Conservation (phyloP, 2,888 invertebrate genomes). For the Mellilla xanthometata region DNA sequence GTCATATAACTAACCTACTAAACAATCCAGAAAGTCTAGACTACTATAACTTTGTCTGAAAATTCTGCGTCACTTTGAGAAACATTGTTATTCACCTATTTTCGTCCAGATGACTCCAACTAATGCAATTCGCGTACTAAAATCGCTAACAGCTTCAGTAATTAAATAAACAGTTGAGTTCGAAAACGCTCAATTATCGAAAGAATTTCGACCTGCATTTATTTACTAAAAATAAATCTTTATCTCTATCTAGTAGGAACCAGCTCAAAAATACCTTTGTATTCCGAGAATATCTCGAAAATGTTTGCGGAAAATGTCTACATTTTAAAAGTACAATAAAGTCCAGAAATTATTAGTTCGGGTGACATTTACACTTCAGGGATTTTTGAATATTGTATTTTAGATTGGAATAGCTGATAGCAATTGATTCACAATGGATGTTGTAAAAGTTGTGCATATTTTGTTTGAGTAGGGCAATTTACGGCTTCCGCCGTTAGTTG, state of each 20-base stretch:
- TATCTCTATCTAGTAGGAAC: conserved; percentile 4
- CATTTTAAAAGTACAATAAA: conserved; percentile 4
- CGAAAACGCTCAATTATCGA: conserved; percentile 14
- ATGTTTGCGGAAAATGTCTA: conserved; percentile 10
- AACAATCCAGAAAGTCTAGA: neutral
- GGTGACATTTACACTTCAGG: neutral
- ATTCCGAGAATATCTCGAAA: neutral
- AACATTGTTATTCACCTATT: neutral
- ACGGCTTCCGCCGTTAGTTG: too few relatives aligned
- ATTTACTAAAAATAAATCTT: too few relatives aligned
- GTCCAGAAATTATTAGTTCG: conserved; percentile 4
- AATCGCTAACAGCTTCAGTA: conserved; percentile 3
- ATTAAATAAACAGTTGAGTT: conserved; percentile 1
- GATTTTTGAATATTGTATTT: neutral
- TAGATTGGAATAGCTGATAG: neutral
- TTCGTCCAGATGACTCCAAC: neutral
- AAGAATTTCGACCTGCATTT: conserved; percentile 12
- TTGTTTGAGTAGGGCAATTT: too few relatives aligned
- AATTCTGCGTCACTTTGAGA: neutral
- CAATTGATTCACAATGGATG: too few relatives aligned
- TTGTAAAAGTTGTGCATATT: too few relatives aligned
- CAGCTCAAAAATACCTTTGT: conserved; percentile 4
- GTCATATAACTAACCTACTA: neutral
- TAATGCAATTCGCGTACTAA: conserved; percentile 9
- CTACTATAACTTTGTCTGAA: too few relatives aligned